These are phyloP conservation scores for Calidris pugnax DNA, from an alignment of 2,113 vertebrate species.

Conservation along the genomic window DNA sequence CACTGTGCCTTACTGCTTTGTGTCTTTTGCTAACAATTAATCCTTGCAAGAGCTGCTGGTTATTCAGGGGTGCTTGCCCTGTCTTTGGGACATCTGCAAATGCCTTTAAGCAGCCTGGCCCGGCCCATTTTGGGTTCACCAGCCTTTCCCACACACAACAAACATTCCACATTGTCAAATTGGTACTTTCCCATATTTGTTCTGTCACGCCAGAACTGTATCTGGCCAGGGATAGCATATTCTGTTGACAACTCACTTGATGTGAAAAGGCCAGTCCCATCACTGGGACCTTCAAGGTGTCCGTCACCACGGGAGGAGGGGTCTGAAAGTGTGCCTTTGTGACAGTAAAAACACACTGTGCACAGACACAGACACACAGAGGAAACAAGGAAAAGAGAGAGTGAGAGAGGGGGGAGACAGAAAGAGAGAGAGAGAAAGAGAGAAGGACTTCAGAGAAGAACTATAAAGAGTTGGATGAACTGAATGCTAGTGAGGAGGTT, in stretches of 20 bases:
- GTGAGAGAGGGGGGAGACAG: slow-evolving; percentile 51
- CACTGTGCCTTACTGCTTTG: background rate
- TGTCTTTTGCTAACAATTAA: background rate
- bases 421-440: slow-evolving; percentile 64
- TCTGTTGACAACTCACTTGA: slow-evolving; percentile 85
- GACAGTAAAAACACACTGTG: slow-evolving; percentile 88
- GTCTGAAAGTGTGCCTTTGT: slow-evolving; percentile 89
- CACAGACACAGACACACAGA: slow-evolving; percentile 71
- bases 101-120: background rate
- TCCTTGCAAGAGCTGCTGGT: background rate
- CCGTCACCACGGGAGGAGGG: slow-evolving; percentile 84
- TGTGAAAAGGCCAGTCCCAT: slow-evolving; percentile 88
- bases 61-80: background rate
- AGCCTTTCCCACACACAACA: background rate
- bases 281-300: slow-evolving; percentile 88
- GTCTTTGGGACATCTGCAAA: background rate
- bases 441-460: slow-evolving; percentile 76
- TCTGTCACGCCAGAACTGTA: background rate
- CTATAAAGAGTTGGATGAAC: slow-evolving; percentile 59
- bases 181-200: background rate
- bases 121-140: background rate
- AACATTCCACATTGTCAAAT: background rate
- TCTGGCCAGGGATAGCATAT: background rate
- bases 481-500: slow-evolving; percentile 27
- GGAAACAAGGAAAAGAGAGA: slow-evolving; percentile 73